phyloP scores from a whole-genome alignment of 2,113 vertebrate genomes.

The Chionomys nivalis region DNA sequence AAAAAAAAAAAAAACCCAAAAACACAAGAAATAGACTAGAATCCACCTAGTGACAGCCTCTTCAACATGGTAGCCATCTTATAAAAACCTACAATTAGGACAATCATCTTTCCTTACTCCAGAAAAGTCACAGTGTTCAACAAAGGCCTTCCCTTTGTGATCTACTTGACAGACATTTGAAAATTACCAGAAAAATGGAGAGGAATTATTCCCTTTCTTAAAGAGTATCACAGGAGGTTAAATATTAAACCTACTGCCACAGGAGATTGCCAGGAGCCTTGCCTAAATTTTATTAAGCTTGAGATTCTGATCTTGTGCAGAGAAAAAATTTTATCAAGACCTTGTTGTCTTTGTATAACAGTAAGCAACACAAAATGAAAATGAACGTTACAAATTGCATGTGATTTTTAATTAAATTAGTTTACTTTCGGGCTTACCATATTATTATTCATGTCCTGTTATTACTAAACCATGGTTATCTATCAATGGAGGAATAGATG shows the following conservation, averaged over 20 bases:
- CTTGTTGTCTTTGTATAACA: neutral
- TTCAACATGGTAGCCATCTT: neutral
- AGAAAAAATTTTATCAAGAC: neutral
- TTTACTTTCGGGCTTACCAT: neutral
- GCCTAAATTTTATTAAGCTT: neutral
- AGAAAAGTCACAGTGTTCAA: neutral
- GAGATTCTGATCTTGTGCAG: neutral
- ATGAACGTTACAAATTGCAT: neutral
- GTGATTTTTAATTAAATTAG: conserved; percentile 13
- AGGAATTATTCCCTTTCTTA: neutral
- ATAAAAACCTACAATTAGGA: accelerated
- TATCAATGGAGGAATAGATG: neutral
- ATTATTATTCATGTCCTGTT: neutral
- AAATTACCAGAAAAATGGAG: neutral
- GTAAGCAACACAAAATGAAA: neutral
- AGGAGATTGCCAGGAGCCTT: neutral
- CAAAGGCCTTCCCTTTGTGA: too few relatives aligned
- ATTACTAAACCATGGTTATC: neutral
- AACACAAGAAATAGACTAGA: neutral
- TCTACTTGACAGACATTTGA: neutral
- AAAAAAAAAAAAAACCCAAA: too few relatives aligned
- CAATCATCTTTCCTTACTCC: neutral
- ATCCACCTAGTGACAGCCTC: neutral
- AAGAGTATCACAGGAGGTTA: neutral
- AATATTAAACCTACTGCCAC: neutral